phyloP scores from a whole-genome alignment of 2,888 invertebrate genomes.

The Eretmocerus hayati region DNA sequence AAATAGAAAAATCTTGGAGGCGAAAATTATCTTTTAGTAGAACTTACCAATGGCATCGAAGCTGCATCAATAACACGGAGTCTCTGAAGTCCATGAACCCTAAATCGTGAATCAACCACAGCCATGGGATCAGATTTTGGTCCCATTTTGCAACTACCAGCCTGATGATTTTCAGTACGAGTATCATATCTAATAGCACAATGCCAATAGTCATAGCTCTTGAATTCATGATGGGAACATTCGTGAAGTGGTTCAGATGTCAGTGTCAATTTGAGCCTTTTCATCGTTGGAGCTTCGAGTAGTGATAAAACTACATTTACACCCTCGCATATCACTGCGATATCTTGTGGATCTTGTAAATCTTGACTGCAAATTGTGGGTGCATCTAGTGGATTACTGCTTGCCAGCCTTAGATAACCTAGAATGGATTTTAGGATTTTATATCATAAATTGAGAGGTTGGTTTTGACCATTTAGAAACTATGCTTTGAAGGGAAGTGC shows the following conservation, averaged over 20 bases:
- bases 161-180: slow-evolving; percentile 75
- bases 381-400: slow-evolving; percentile 59
- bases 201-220: slow-evolving; percentile 63
- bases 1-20: too few relatives aligned
- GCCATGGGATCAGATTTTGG: slow-evolving; percentile 61
- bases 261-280: slow-evolving; percentile 22
- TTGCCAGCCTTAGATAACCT: slow-evolving; percentile 54
- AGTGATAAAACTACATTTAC: slow-evolving; percentile 52
- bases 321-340: slow-evolving; percentile 57
- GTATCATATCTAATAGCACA: slow-evolving; percentile 64
- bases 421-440: too few relatives aligned
- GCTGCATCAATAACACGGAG: slow-evolving; percentile 52
- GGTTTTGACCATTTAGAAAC: too few relatives aligned
- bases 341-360: slow-evolving; percentile 59
- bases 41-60: slow-evolving; percentile 52
- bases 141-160: slow-evolving; percentile 76
- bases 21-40: too few relatives aligned
- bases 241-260: slow-evolving; percentile 6
- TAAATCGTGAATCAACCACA: slow-evolving; percentile 64
- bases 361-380: slow-evolving; percentile 74
- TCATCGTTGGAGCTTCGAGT: slow-evolving; percentile 50
- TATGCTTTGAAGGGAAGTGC: too few relatives aligned
- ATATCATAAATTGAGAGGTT: too few relatives aligned
- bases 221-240: slow-evolving; percentile 25
- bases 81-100: slow-evolving; percentile 57